Base-by-base conservation (phyloP, 2,888 invertebrate species). In the Meteorus cinctellus region DNA sequence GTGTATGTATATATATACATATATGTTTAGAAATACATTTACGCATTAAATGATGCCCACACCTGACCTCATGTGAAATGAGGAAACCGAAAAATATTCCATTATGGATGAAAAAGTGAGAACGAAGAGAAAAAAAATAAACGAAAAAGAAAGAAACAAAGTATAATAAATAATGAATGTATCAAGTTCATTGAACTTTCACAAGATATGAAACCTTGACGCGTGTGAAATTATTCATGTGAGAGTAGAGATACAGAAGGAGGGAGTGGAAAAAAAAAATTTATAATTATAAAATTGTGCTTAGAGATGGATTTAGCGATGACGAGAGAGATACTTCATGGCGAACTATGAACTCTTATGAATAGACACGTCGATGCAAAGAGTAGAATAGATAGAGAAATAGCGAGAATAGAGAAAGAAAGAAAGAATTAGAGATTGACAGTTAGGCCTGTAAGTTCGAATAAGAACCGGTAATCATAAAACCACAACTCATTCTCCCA, bases 391-490 rank as follows among this genome's bases (percentile, higher is more conserved):
- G 16, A 29, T 27, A 29, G 31, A 29, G 63, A 63, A 63, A 34
- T 10, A 14, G 5, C n/a, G 34, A 63, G 31, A 29, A n/a, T 16
- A 34, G 63, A 62, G 10, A 29, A 2, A n/a, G 16, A 16, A 31
- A 27, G 27, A 34, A 12, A 29, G 65, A 73, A 63, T 62, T 63
- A 66, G 51, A 73, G 72, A 73, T 73, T 73, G 72, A 73, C 72
- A 73, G 66, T 63, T 73, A 34, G 75, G 73, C 63, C 34, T 34
- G 29, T 34, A 29, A 8, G 16, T 34, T 62, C 27, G 29, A 63
- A 70, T 27, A 76, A 55, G 55, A 82, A 84, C 81, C 80, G 82
- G 84, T 81, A 81, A 80, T 83, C 82, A 79, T 83, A 79, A 84
- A 84, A 82, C 75, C 72, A 65, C 65, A 55, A 73, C 66, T 63